Conservation (phyloP, 1,140 invertebrate genomes). For the Pissodes strobi region DNA sequence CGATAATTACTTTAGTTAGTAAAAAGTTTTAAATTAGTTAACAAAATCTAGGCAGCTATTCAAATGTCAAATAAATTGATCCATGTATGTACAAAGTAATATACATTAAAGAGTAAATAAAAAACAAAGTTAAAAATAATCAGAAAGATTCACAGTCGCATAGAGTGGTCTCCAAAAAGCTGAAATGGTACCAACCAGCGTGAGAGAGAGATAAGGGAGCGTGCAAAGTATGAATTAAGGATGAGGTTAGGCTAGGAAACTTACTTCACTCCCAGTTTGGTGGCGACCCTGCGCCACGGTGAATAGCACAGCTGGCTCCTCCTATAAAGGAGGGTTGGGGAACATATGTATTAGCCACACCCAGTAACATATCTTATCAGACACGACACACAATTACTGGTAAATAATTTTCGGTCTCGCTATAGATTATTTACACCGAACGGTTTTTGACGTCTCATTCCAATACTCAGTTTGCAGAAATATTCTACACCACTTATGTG, state of each 20-base stretch:
- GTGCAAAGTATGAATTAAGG: slow-evolving; percentile 30
- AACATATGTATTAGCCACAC: slow-evolving; percentile 57
- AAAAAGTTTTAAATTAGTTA: no score
- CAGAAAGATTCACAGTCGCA: no score
- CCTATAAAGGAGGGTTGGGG: slow-evolving; percentile 57
- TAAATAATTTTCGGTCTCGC: slow-evolving; percentile 3
- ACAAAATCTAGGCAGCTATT: no score
- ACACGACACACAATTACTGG: slow-evolving; percentile 16
- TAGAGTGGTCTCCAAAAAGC: slow-evolving; percentile 19
- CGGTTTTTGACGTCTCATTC: no score
- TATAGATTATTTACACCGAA: no score
- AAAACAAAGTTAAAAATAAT: no score
- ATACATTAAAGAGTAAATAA: no score
- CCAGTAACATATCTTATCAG: slow-evolving; percentile 19
- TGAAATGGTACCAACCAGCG: slow-evolving; percentile 15
- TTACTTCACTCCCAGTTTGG: slow-evolving; percentile 93
- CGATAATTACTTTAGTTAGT: no score
- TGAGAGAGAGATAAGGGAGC: slow-evolving; percentile 19
- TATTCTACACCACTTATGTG: no score
- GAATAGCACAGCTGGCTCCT: slow-evolving; percentile 78
- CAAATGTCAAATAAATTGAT: no score
- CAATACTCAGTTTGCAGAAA: no score
- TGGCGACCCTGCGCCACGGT: slow-evolving; percentile 87
- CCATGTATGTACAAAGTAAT: no score
- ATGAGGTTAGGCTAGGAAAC: slow-evolving; percentile 58